Base-by-base conservation (phyloP, 2,888 invertebrate species). In the Exocentrus adspersus region DNA sequence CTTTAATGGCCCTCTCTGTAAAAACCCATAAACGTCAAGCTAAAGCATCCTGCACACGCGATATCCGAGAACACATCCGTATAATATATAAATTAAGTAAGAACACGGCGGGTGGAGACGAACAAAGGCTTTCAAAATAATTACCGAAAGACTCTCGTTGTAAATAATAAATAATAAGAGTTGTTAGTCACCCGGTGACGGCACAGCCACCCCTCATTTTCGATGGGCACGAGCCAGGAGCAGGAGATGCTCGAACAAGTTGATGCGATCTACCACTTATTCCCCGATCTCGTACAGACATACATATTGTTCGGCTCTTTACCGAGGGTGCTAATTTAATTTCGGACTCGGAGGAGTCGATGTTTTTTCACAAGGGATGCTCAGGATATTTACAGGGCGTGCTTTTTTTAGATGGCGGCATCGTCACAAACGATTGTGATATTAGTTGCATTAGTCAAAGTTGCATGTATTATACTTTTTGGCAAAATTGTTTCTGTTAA, bases 91-190 rank as follows among this genome's bases (percentile, higher is more conserved):
- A 77, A 77, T 77, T 76, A 76, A 76, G 72, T 75, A 76, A 70
- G 67, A 75, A 72, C 70, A 65, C 37, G 14, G 14, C 37, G 37
- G 37, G 59, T 63, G 68, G 67, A 72, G 75, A 73, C 71, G 76
- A 75, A 75, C 76, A 76, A 75, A 77, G 74, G 77, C 78, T 78
- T 74, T 77, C 77, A 77, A 75, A 77, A 77, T 78, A 78, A 78
- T 78, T 78, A 78, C 76, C 73, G 72, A 77, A 75, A 77, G 76
- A 77, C 69, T 72, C 67, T 62, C 69, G 60, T 70, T 71, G 67
- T 78, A 78, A 77, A 78, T 78, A 78, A 78, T 77, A 77, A 74
- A 78, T 77, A 75, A 78, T 72, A 70, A n/a, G 71, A 74, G 74
- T 77, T 78, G 77, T 77, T 77, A 78, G 77, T 77, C 75, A 77